Base-by-base conservation (phyloP, 2,888 invertebrate species). In the Seladonia tumulorum region DNA sequence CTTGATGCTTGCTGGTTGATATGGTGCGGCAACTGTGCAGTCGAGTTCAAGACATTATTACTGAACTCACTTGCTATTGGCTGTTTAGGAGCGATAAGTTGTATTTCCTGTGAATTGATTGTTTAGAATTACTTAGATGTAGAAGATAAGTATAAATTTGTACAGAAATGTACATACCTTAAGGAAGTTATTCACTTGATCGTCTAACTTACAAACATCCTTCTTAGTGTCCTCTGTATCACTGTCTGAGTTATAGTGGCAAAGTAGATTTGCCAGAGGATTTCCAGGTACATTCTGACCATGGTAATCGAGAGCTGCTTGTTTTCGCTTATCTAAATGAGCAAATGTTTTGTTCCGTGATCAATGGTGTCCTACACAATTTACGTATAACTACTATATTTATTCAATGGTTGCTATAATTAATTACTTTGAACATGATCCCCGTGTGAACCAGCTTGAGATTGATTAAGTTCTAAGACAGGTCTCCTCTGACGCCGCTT, bases 181-280 rank as follows among this genome's bases (percentile, higher is more conserved):
- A 0, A 94, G 83, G 84, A 95, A 95, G 88, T 95, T 94, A 72
- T 95, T 94, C 35, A 95, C 94, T 91, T 94, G 93, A 76, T 94
- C 94, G 47, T 94, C 93, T 47, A 95, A 89, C 66, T 92, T 89
- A 68, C 91, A 90, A 5, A 90, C 72, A 70, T 92, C 90, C 57
- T 88, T 92, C 66, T 90, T 88, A 22, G 91, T 86, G 3, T 93
- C 92, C 42, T 94, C 94, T 0, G 88, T 89, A 75, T 94, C 94
- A 68, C 94, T 94, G n/a, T 94, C 94, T 0, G 94, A 94, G 89
- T 95, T 93, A 74, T 94, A 95, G 45, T 95, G 94, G n/a, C 94
- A 94, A 74, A 94, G 83, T 79, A 94, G 88, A 87, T 93, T 94
- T 53, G 92, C 91, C 71, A 95, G 81, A 0, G 94, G 93, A 88